These are phyloP conservation scores for Fragum whitleyi DNA, from an alignment of 2,888 invertebrate genomes.

Conservation along the genomic window DNA sequence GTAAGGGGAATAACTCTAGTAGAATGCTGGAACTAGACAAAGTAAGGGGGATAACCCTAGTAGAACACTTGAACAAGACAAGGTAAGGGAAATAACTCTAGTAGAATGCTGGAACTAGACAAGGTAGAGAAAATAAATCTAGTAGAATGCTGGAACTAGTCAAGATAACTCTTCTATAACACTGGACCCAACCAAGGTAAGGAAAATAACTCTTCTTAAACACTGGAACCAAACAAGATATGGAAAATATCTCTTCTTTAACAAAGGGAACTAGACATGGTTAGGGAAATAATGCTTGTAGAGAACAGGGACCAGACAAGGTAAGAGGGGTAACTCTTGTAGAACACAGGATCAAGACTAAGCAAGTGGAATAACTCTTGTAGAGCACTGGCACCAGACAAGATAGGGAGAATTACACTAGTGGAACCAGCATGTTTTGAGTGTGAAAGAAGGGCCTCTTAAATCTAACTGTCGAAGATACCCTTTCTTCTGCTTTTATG, in stretches of 20 bases:
- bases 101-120: conserved; percentile 22
- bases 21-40: conserved; percentile 69
- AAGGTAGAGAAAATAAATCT: conserved; percentile 65
- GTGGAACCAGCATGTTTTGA: too few relatives aligned
- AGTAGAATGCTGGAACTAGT: too few relatives aligned
- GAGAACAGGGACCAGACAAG: conserved; percentile 73
- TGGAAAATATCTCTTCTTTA: too few relatives aligned
- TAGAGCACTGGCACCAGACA: conserved; percentile 37
- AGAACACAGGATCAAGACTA: conserved; percentile 69
- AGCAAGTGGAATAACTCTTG: conserved; percentile 46
- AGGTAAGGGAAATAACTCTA: conserved; percentile 54
- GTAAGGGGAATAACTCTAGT: conserved; percentile 48
- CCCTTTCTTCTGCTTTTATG: too few relatives aligned
- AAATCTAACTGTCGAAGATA: too few relatives aligned
- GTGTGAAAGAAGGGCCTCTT: too few relatives aligned
- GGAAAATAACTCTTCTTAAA: background rate
- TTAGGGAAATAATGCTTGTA: conserved; percentile 41
- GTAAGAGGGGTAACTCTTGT: conserved; percentile 45
- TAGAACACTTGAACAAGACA: conserved; percentile 37
- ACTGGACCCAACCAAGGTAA: conserved; percentile 74
- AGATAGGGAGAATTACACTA: conserved; percentile 53
- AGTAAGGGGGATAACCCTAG: conserved; percentile 47
- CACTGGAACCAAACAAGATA: conserved; percentile 61
- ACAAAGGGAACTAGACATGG: too few relatives aligned
- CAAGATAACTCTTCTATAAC: background rate